These are phyloP conservation scores for Drosophila fungiperda DNA, from an alignment of 2,888 invertebrate genomes.

Conservation along the genomic window DNA sequence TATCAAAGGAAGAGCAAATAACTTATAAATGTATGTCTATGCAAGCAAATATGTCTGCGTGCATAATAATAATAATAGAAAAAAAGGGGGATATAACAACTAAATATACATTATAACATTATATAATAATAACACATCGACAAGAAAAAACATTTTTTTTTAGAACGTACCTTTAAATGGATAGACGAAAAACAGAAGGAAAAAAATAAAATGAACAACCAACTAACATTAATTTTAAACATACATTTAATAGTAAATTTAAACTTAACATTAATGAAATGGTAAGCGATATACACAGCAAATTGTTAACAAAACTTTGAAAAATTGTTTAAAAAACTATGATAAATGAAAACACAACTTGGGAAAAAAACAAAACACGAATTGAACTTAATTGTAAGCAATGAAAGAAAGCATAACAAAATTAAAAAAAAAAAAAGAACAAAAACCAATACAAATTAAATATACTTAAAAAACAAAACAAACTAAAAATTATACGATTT, in stretches of 20 bases:
- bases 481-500: constrained; percentile 73
- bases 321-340: constrained; percentile 58
- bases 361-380: constrained; percentile 36
- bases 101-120: constrained; percentile 60
- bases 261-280: constrained; percentile 57
- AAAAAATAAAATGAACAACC: constrained; percentile 19
- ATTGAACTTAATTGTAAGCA: constrained; percentile 58
- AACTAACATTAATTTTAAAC: constrained; percentile 76
- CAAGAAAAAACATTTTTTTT: constrained; percentile 57
- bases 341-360: constrained; percentile 34
- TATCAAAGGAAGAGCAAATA: constrained; percentile 34
- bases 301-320: constrained; percentile 66
- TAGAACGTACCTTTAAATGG: constrained; percentile 73
- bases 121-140: constrained; percentile 36
- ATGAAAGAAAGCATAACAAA: constrained; percentile 21
- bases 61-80: constrained; percentile 1
- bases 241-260: constrained; percentile 74
- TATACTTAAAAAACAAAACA: constrained; percentile 51
- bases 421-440: constrained; percentile 1
- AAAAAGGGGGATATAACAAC: constrained; percentile 32
- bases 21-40: constrained; percentile 23
- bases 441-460: constrained; percentile 31
- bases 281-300: constrained; percentile 61
- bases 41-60: constrained; percentile 21
- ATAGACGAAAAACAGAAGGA: constrained; percentile 35